Evolutionary conservation across 2,888 invertebrate species (phyloP).

Genomic region (Dicranocentrus wangi): DNA sequence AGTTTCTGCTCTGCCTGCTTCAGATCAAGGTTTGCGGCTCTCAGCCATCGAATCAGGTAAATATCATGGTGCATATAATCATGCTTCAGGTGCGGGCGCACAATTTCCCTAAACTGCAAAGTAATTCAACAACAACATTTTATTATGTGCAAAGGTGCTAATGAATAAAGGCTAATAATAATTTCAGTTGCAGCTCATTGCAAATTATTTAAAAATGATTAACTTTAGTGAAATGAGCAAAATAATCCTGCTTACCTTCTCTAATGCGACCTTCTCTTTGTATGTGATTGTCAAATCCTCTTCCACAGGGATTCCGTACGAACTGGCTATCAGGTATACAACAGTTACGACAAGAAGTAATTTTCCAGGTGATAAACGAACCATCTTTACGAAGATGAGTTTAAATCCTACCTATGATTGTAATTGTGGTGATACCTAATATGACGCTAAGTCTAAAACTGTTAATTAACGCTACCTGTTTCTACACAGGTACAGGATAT

Average conservation of each 20-base stretch:
- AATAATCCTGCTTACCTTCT: constrained; percentile 52
- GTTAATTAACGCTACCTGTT: no score
- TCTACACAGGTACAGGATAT: no score
- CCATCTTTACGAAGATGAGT: background rate
- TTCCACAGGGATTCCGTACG: constrained; percentile 51
- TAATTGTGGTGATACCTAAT: no score
- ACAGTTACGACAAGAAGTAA: background rate
- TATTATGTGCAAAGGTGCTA: background rate
- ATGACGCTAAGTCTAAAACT: no score
- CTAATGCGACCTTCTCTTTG: constrained; percentile 58
- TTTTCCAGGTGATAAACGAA: no score
- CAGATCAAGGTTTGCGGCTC: constrained; percentile 59
- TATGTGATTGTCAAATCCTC: constrained; percentile 56
- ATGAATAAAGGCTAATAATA: background rate
- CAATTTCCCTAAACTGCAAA: constrained; percentile 46
- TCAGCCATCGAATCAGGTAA: constrained; percentile 56
- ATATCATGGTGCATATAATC: constrained; percentile 55
- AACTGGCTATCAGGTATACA: background rate
- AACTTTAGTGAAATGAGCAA: no score
- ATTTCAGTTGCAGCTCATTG: no score
- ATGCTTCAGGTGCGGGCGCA: constrained; percentile 35
- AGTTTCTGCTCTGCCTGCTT: constrained; percentile 57
- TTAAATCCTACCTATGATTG: no score
- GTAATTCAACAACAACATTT: background rate
- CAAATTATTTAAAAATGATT: no score